These are phyloP conservation scores for Sesia bembeciformis DNA, from an alignment of 2,888 invertebrate genomes.

Conservation along the genomic window DNA sequence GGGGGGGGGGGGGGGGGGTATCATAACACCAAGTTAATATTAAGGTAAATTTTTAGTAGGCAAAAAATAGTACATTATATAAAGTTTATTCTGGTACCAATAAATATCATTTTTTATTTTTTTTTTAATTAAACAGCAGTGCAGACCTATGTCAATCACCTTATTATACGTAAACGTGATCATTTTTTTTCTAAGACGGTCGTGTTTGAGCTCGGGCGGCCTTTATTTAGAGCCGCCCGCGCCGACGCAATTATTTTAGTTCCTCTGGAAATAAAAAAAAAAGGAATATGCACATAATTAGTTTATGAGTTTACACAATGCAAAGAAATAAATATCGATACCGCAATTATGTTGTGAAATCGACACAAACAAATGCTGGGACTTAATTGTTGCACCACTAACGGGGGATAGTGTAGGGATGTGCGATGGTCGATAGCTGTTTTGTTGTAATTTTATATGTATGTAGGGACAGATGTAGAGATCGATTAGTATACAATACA, in stretches of 20 bases:
- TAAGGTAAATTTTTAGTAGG: too few species aligned
- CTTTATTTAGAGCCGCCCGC: constrained; percentile 39
- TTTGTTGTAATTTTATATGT: too few species aligned
- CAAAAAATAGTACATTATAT: too few species aligned
- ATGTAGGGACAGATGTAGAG: too few species aligned
- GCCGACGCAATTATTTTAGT: constrained; percentile 45
- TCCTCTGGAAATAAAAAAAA: constrained; percentile 30
- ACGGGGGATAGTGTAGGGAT: constrained; percentile 22
- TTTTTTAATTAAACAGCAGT: constrained; percentile 30
- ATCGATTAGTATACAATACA: too few species aligned
- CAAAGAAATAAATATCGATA: constrained; percentile 35
- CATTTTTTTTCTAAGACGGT: constrained; percentile 20
- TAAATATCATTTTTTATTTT: neutral
- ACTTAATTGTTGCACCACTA: constrained; percentile 35
- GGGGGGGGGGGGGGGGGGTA: too few species aligned
- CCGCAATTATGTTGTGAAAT: constrained; percentile 58
- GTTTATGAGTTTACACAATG: constrained; percentile 67
- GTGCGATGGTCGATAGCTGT: constrained; percentile 8
- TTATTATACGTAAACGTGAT: constrained; percentile 48
- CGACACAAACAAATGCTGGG: constrained; percentile 54
- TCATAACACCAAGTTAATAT: too few species aligned
- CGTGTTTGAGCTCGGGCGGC: constrained; percentile 14
- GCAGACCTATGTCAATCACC: constrained; percentile 56
- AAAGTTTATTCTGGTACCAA: too few species aligned
- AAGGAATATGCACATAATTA: constrained; percentile 47